These are phyloP conservation scores for Spinus pinus DNA, from an alignment of 2,797 vertebrate species.

Conservation along the genomic window DNA sequence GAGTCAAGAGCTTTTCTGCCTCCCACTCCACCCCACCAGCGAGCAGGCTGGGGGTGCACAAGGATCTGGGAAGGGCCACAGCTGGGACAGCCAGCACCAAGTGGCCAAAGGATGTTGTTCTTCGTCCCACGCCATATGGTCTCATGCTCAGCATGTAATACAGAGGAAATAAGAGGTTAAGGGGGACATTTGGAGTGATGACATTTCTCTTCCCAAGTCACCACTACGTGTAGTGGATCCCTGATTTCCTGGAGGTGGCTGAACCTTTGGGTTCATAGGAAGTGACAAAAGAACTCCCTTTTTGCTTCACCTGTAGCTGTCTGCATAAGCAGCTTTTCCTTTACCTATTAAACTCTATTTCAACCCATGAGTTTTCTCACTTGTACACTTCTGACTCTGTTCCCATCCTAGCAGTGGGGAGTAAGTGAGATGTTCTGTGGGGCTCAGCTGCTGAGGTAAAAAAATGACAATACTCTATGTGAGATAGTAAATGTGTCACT, in stretches of 20 bases:
- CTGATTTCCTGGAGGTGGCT: neutral
- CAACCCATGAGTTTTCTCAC: fast-evolving
- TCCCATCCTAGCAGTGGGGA: neutral
- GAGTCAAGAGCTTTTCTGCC: neutral
- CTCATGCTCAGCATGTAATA: fast-evolving
- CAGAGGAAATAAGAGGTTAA: neutral
- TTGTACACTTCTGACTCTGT: neutral
- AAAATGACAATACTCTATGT: neutral
- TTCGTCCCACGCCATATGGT: fast-evolving
- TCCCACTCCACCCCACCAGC: fast-evolving
- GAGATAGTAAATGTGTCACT: neutral
- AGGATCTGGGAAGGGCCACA: neutral
- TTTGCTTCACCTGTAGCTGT: neutral
- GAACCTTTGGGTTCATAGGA: fast-evolving
- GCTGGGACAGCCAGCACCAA: fast-evolving
- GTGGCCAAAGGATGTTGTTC: neutral
- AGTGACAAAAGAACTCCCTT: neutral
- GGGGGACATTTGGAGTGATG: fast-evolving
- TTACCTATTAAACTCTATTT: neutral
- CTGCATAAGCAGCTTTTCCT: neutral
- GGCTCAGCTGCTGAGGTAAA: neutral
- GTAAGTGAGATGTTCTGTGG: neutral
- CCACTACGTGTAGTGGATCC: fast-evolving
- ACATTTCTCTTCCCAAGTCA: neutral
- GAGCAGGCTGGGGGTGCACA: fast-evolving